These are phyloP conservation scores for Charina bottae DNA, from an alignment of 2,113 vertebrate genomes.

Conservation along the genomic window DNA sequence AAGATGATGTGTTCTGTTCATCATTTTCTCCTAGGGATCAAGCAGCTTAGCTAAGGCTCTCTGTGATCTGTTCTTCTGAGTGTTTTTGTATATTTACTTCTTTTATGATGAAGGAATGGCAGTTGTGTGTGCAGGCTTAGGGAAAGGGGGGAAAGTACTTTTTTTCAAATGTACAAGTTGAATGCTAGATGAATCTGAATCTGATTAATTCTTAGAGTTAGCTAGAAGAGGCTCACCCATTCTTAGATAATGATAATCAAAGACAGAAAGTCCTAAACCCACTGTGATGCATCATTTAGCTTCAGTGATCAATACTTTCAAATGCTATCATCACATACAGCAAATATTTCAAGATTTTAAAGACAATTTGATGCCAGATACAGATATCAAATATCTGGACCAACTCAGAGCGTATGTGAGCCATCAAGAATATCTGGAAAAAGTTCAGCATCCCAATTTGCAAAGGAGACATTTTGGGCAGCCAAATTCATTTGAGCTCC, in stretches of 20 bases:
- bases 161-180: background rate
- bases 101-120: background rate
- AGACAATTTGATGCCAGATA: background rate
- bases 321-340: background rate
- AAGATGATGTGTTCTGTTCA: background rate
- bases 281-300: background rate
- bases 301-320: background rate
- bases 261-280: background rate
- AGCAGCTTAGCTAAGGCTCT: background rate
- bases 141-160: background rate
- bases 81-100: background rate
- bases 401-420: background rate
- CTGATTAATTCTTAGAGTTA: background rate
- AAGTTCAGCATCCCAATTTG: background rate
- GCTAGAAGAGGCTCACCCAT: background rate
- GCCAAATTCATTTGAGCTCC: background rate
- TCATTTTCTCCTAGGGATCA: background rate
- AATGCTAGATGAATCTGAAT: background rate
- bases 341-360: conserved; percentile 1
- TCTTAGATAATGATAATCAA: background rate
- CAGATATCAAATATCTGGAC: background rate
- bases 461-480: background rate
- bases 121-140: background rate
- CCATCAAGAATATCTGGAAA: background rate
- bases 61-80: background rate